Evolutionary conservation across 2,113 vertebrate genomes (phyloP), one percentile per base, ranked within the genome.

Genomic region (Poeciliopsis turrubarensis): DNA sequence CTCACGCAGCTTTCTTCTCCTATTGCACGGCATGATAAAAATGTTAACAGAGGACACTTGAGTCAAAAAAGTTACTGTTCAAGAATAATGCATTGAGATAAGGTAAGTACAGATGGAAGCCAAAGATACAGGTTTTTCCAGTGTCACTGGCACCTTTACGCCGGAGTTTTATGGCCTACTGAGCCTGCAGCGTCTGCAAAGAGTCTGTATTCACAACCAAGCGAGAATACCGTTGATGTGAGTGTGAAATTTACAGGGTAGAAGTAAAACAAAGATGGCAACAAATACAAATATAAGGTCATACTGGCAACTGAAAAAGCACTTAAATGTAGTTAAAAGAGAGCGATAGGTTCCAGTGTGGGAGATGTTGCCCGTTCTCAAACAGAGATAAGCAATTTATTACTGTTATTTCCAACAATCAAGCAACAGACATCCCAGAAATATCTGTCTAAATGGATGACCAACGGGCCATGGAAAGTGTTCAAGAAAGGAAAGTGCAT

Each of bases 401-500:
- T 57, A 57, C 51, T 57, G 8, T 57, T 57, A 57, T 57, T 47
- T 57, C 51, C 51, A 57, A 57, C 25, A 70, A 47, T 74, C 41
- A 67, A 66, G 72, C 61, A 79, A 77, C 67, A 60, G 68, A 39
- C 54, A 4, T 64, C 75, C 61, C 70, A 77, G 65, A 75, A 77
- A 73, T 34, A 29, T 77, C 64, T 6, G 72, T 68, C 41, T 32
- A 60, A 78, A 87, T 76, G 41, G 4, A 79, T 51, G 47, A 86
- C 63, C 73, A 10, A 68, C 32, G 31, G 77, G 79, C 47, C 72
- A 1, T 30, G 15, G 73, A 89, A 91, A 85, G 82, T 86, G 83
- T 89, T 79, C 64, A 65, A 75, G 81, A 79, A 73, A 30, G 70
- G 57, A 94, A 94, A 94, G 93, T 94, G 94, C 94, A 82, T 91